phyloP scores from a whole-genome alignment of 2,797 vertebrate species.

The Falco concolor region DNA sequence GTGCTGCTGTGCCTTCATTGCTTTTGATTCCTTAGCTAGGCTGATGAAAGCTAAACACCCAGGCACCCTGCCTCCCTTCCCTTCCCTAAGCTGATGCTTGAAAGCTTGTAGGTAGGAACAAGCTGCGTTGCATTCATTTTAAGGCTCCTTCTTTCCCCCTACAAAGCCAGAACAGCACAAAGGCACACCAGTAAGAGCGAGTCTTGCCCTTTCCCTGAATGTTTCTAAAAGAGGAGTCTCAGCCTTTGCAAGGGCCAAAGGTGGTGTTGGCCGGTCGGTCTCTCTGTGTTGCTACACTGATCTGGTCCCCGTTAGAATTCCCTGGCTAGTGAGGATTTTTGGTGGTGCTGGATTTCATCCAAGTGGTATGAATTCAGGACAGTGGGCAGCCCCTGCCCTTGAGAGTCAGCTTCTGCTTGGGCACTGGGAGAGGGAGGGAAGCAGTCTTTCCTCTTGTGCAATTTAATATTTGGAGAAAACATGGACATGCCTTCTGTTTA shows the following conservation, averaged over 20 bases:
- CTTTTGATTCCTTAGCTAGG: background rate
- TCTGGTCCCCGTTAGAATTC: background rate
- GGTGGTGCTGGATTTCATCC: background rate
- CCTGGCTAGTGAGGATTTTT: background rate
- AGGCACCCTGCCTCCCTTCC: background rate
- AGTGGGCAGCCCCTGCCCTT: background rate
- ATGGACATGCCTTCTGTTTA: background rate
- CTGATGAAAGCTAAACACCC: background rate
- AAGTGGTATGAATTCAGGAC: background rate
- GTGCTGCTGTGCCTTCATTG: background rate
- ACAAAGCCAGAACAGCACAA: background rate
- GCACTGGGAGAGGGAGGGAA: background rate
- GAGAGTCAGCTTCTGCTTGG: background rate
- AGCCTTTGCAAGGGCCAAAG: background rate
- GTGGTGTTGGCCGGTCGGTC: background rate
- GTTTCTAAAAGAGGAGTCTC: background rate
- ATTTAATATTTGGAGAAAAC: background rate
- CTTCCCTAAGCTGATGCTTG: background rate
- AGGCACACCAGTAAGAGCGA: background rate
- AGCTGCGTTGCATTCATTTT: fast-evolving
- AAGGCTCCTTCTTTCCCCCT: background rate
- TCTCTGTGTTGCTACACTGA: background rate
- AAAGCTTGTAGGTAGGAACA: background rate
- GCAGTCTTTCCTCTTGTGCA: background rate
- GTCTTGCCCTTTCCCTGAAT: background rate